Percentiles rank a stretch among this genome's conserved stretches.
phyloP scores from a whole-genome alignment of 35 echinoderm and acorn worm species.

The Ophiothrix spiculata region DNA sequence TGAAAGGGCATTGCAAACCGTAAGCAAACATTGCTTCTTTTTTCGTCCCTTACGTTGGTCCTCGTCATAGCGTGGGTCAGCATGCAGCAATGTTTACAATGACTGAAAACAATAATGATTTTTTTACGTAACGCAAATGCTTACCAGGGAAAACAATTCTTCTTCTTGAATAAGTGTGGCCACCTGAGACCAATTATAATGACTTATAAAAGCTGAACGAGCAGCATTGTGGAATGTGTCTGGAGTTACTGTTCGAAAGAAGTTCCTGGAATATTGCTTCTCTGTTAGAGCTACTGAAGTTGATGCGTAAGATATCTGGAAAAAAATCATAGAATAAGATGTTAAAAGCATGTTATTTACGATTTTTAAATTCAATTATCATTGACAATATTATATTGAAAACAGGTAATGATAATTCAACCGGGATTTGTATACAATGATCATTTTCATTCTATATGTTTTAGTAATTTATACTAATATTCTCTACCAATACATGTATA shows the following conservation, averaged over 20 bases:
- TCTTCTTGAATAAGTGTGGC: slow-evolving; percentile 85
- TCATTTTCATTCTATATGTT: too few species aligned
- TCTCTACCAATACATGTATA: too few species aligned
- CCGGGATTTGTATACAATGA: too few species aligned
- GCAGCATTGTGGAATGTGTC: slow-evolving; percentile 90
- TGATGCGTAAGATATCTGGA: slow-evolving; percentile 90
- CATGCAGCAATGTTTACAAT: background rate
- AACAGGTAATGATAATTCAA: too few species aligned
- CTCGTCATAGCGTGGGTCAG: background rate
- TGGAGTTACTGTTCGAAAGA: slow-evolving; percentile 89
- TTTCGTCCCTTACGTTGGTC: background rate
- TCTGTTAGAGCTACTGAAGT: slow-evolving; percentile 89
- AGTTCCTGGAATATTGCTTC: slow-evolving; percentile 81
- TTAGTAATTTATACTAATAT: too few species aligned
- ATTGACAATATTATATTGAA: too few species aligned
- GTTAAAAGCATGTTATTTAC: too few species aligned
- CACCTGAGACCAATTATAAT: slow-evolving; percentile 83
- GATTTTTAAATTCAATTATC: too few species aligned
- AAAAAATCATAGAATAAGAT: too few species aligned
- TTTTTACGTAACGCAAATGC: background rate
- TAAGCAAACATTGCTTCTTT: background rate
- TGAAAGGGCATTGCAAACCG: background rate
- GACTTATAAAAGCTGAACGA: slow-evolving; percentile 58
- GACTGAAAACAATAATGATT: background rate
- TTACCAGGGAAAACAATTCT: slow-evolving; percentile 90